Percentiles rank a stretch among this genome's conserved stretches.
Conservation (phyloP, 2,888 invertebrate genomes). For the Fissipunctia ypsillon region DNA sequence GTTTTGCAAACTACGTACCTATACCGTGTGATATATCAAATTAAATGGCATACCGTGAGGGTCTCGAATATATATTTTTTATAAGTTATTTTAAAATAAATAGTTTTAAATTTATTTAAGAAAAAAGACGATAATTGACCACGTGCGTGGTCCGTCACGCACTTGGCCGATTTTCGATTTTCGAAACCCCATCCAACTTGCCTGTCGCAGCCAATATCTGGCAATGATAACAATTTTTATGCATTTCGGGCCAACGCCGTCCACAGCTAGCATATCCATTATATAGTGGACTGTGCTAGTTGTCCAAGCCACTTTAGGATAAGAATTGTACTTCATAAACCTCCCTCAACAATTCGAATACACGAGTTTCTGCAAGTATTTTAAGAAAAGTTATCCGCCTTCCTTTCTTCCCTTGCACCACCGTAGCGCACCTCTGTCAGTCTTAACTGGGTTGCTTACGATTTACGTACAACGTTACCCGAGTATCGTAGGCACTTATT, state of each 20-base stretch:
- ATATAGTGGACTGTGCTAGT: neutral
- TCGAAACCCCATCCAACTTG: neutral
- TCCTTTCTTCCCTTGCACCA: conserved; percentile 25
- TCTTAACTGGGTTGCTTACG: conserved; percentile 84
- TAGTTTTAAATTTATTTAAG: too few relatives aligned
- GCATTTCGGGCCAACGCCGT: accelerated
- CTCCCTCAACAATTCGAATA: neutral
- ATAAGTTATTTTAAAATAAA: too few relatives aligned
- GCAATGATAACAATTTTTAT: neutral
- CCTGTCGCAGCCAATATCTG: neutral
- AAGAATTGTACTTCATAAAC: too few relatives aligned
- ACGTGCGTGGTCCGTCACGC: too few relatives aligned
- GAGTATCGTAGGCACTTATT: conserved; percentile 75
- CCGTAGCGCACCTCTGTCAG: conserved; percentile 71
- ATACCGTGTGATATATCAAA: too few relatives aligned
- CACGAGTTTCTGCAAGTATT: neutral
- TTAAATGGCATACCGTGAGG: too few relatives aligned
- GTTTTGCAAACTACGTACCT: too few relatives aligned
- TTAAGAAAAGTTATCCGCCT: neutral
- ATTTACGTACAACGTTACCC: conserved; percentile 81
- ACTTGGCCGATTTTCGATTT: too few relatives aligned
- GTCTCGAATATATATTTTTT: too few relatives aligned
- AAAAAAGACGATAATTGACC: too few relatives aligned
- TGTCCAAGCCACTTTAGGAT: too few relatives aligned
- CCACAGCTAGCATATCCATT: too few relatives aligned